Conservation (phyloP, 2,113 vertebrate genomes). For the Monopterus albus region DNA sequence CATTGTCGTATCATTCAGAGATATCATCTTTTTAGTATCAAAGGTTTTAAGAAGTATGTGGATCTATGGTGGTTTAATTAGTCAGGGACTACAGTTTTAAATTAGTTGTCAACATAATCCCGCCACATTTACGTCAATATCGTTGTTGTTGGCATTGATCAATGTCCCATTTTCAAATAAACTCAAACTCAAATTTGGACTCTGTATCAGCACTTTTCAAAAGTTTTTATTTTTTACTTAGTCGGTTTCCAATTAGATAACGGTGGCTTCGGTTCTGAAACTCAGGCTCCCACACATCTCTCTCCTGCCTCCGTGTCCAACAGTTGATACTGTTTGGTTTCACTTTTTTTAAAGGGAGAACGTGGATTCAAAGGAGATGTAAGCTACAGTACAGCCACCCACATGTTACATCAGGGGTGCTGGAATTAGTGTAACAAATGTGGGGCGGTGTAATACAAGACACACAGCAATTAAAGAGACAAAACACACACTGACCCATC, state of each 20-base stretch:
- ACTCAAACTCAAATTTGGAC: conserved; percentile 6
- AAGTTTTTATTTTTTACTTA: conserved; percentile 11
- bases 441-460: too few relatives aligned
- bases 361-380: conserved; percentile 40
- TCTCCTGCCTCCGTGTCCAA: conserved; percentile 6
- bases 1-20: too few relatives aligned
- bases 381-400: conserved; percentile 46
- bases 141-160: too few relatives aligned
- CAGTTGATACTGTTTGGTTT: conserved; percentile 36
- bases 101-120: too few relatives aligned
- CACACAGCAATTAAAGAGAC: conserved; percentile 8
- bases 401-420: conserved; percentile 48
- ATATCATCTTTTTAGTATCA: too few relatives aligned
- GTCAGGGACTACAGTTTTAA: too few relatives aligned
- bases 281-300: conserved; percentile 41
- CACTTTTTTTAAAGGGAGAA: conserved; percentile 18
- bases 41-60: too few relatives aligned
- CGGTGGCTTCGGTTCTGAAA: conserved; percentile 19
- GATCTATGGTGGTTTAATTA: too few relatives aligned
- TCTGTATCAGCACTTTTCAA: not conserved
- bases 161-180: too few relatives aligned
- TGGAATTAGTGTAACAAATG: conserved; percentile 7
- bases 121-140: too few relatives aligned
- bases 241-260: conserved; percentile 30
- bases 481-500: not conserved